Conservation (phyloP, 2,113 vertebrate genomes). For the Platysternon megacephalum region DNA sequence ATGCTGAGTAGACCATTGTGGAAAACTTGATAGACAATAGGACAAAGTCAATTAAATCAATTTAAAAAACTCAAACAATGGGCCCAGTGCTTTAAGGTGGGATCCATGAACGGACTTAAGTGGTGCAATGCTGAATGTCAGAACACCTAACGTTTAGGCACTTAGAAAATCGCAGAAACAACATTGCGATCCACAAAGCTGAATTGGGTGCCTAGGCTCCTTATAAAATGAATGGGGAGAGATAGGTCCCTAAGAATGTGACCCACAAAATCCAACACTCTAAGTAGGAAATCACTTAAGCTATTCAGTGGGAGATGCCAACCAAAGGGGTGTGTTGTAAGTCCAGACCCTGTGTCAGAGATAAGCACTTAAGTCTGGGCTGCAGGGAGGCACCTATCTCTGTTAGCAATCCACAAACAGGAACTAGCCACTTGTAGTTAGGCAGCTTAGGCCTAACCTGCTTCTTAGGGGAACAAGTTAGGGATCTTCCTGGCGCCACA, state of each 20-base stretch:
- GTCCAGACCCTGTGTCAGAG: not conserved
- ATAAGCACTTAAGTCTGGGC: not conserved
- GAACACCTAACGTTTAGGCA: not conserved
- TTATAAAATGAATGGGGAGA: too few species aligned
- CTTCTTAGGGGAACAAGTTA: not conserved
- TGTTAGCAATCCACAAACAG: not conserved
- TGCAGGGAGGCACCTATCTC: not conserved
- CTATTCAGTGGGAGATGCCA: too few species aligned
- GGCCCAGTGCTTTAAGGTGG: not conserved
- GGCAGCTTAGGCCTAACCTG: not conserved
- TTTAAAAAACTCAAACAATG: not conserved
- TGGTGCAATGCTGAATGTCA: not conserved
- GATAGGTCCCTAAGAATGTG: too few species aligned
- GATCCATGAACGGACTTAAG: not conserved
- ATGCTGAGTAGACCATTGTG: not conserved
- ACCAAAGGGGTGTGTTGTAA: too few species aligned
- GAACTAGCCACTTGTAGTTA: not conserved
- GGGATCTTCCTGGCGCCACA: not conserved
- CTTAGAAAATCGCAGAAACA: constrained; percentile 33
- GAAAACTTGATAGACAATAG: constrained; percentile 3
- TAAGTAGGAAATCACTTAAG: too few species aligned
- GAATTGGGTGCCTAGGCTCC: too few species aligned
- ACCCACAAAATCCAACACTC: too few species aligned
- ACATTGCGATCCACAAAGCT: too few species aligned
- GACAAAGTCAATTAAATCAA: not conserved